Conservation (phyloP, 64 coral and sea anemone species). For the Porites lutea region DNA sequence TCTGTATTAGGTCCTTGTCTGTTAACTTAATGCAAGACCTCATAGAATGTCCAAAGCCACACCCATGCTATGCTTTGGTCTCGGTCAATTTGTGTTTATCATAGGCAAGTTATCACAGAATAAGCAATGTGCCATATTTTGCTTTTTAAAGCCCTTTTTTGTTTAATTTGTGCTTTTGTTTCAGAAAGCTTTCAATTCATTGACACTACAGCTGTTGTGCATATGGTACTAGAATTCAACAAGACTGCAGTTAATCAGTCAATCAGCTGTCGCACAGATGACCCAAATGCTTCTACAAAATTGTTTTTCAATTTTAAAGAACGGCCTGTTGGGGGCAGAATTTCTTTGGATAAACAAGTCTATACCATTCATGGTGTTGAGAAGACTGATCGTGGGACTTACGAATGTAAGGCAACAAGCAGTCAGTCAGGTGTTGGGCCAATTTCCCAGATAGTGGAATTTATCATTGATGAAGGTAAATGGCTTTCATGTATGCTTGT, state of each 20-base stretch:
- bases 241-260: neutral
- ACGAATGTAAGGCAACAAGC: constrained; percentile 29
- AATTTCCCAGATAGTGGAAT: neutral
- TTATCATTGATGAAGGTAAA: neutral
- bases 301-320: neutral
- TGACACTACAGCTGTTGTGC: neutral
- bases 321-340: neutral
- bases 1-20: too few relatives aligned
- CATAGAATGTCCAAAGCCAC: too few relatives aligned
- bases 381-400: neutral
- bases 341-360: constrained; percentile 17
- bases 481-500: neutral
- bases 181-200: neutral
- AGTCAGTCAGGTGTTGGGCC: neutral
- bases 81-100: too few relatives aligned
- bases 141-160: too few relatives aligned
- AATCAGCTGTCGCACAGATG: constrained; percentile 43
- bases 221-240: neutral
- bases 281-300: constrained; percentile 47
- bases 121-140: too few relatives aligned
- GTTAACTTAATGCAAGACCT: too few relatives aligned
- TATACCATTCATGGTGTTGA: neutral
- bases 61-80: too few relatives aligned
- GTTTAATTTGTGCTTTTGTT: neutral
- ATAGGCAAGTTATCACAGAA: too few relatives aligned